Evolutionary conservation across 1,140 invertebrate genomes (phyloP).

Genomic region (Macrocentrus cingulum): DNA sequence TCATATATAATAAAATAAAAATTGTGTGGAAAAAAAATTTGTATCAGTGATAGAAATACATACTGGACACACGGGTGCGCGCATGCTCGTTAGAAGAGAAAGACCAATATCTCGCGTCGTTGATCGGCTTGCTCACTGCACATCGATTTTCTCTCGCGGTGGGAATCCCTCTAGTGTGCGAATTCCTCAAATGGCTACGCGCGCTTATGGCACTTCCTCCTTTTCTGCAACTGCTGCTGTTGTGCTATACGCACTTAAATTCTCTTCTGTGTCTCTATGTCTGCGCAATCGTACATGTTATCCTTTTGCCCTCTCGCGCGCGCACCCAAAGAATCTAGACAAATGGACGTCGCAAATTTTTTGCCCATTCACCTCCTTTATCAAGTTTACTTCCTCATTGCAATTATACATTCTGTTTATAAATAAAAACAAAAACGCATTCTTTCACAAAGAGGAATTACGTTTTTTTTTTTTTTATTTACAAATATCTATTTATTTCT

Average conservation of each 20-base stretch:
- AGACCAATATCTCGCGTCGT: constrained; percentile 6
- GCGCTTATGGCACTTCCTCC: constrained; percentile 10
- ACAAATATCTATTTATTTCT: too few relatives aligned
- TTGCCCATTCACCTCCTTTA: constrained; percentile 16
- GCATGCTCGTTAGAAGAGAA: constrained; percentile 14
- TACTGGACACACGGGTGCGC: too few relatives aligned
- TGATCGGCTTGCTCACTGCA: constrained; percentile 7
- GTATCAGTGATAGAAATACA: not conserved
- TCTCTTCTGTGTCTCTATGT: too few relatives aligned
- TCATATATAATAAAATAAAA: not conserved
- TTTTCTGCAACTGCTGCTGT: constrained; percentile 16
- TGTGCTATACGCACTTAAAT: not conserved
- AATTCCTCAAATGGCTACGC: constrained; percentile 20
- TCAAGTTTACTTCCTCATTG: too few relatives aligned
- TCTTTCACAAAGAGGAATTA: too few relatives aligned
- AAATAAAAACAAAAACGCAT: too few relatives aligned
- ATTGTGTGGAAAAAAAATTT: not conserved
- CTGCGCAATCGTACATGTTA: constrained; percentile 1
- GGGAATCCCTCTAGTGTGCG: constrained; percentile 15
- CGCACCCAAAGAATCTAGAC: not conserved
- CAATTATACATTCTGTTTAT: not conserved
- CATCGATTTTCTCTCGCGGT: constrained; percentile 10
- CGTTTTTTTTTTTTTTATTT: too few relatives aligned
- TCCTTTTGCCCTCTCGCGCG: not conserved
- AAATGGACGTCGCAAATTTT: constrained; percentile 16